These are phyloP conservation scores for Cinclus mexicanus DNA, from an alignment of 2,113 vertebrate species.

Conservation along the genomic window DNA sequence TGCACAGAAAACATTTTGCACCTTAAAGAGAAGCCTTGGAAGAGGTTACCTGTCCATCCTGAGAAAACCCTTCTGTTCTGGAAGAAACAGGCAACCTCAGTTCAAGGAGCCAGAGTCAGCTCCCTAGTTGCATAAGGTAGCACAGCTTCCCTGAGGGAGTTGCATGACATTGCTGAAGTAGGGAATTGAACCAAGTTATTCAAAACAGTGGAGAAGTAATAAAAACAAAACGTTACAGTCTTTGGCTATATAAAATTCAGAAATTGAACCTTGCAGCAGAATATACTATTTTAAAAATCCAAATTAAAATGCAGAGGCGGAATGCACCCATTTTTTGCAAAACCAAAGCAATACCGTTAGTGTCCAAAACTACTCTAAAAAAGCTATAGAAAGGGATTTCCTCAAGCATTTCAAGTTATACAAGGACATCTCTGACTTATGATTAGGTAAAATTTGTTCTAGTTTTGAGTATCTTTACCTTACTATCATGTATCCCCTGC, in stretches of 20 bases:
- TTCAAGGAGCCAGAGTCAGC: background rate
- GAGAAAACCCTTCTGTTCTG: background rate
- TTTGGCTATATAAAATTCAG: background rate
- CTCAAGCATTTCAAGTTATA: background rate
- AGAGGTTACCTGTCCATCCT: background rate
- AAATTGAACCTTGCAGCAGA: background rate
- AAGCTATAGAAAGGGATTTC: background rate
- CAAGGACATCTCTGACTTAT: background rate
- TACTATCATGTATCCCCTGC: background rate
- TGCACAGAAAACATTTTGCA: background rate
- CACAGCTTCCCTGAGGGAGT: background rate
- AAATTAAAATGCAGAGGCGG: background rate
- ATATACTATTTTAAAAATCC: background rate
- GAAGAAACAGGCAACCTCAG: background rate
- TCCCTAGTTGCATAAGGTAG: background rate
- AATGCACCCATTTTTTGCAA: background rate
- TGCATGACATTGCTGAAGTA: background rate
- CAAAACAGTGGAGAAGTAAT: background rate
- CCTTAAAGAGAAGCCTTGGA: background rate
- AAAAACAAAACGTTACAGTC: background rate
- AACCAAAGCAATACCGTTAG: background rate
- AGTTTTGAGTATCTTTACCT: background rate
- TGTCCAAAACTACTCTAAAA: background rate
- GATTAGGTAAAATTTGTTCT: background rate
- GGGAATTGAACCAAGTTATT: background rate